Conservation (phyloP, 2,888 invertebrate genomes). For the Rhamphomyia laevipes region DNA sequence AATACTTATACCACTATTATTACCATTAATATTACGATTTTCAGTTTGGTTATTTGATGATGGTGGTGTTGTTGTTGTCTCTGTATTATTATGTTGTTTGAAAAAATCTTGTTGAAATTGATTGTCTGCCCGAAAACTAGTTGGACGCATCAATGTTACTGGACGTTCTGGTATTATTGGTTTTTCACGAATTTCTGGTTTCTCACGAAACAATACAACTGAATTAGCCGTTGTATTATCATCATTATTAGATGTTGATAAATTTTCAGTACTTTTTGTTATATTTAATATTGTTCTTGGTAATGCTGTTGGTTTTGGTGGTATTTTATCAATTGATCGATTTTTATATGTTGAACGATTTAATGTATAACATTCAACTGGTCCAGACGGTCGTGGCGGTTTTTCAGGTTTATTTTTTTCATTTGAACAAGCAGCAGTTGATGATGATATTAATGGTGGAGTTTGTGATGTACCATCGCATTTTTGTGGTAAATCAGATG, state of each 20-base stretch:
- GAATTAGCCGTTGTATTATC: not conserved
- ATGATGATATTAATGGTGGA: slow-evolving; percentile 7
- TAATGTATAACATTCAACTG: slow-evolving; percentile 18
- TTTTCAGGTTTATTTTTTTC: slow-evolving; percentile 45
- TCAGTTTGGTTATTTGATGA: not conserved
- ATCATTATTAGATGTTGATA: slow-evolving; percentile 10
- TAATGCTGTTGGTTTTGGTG: slow-evolving; percentile 40
- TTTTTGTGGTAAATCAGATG: slow-evolving; percentile 13
- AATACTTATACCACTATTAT: not conserved
- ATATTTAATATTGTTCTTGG: slow-evolving; percentile 34
- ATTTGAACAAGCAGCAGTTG: slow-evolving; percentile 21
- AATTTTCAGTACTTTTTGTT: slow-evolving; percentile 21
- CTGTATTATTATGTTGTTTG: not conserved
- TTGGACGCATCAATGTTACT: slow-evolving; percentile 14
- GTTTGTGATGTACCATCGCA: slow-evolving; percentile 20
- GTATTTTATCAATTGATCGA: slow-evolving; percentile 7
- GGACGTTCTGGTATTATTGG: slow-evolving; percentile 75
- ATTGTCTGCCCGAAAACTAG: slow-evolving; percentile 10
- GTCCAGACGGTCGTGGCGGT: slow-evolving; percentile 46
- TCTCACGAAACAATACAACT: slow-evolving; percentile 7
- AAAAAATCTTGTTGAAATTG: not conserved
- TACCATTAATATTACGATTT: not conserved
- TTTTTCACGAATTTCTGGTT: slow-evolving; percentile 44
- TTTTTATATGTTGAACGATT: slow-evolving; percentile 18
- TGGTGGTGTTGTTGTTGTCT: not conserved